These are phyloP conservation scores for Morinoia aosen DNA, from an alignment of 2,888 invertebrate species.

Conservation along the genomic window DNA sequence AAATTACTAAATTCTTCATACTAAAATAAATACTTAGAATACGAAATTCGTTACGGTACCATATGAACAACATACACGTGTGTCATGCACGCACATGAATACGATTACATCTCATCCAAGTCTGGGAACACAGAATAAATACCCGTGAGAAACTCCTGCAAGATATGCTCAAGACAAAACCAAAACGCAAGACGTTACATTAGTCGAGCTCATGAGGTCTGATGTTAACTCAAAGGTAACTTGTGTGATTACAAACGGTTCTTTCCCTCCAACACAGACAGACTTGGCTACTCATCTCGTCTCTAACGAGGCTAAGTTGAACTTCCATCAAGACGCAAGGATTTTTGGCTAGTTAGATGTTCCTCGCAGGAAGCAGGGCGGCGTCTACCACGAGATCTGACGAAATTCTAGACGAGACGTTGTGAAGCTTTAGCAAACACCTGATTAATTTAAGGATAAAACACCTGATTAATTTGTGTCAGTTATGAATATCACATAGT, in stretches of 20 bases:
- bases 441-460: too few relatives aligned
- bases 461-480: too few relatives aligned
- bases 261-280: background rate
- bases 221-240: background rate
- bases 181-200: background rate
- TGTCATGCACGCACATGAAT: background rate
- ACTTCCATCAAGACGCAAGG: background rate
- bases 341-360: background rate
- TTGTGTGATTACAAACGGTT: background rate
- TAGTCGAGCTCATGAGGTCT: background rate
- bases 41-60: background rate
- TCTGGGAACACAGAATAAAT: background rate
- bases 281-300: background rate
- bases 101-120: background rate
- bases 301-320: background rate
- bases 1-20: too few relatives aligned
- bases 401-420: background rate
- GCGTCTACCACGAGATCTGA: background rate
- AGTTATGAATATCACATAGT: too few relatives aligned
- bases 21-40: too few relatives aligned
- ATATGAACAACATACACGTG: too few relatives aligned
- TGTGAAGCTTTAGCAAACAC: too few relatives aligned
- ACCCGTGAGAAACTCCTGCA: background rate
- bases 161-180: background rate
- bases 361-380: background rate